Evolutionary conservation across 2,888 invertebrate species (phyloP).

Genomic region (Notocelia uddmanniana): DNA sequence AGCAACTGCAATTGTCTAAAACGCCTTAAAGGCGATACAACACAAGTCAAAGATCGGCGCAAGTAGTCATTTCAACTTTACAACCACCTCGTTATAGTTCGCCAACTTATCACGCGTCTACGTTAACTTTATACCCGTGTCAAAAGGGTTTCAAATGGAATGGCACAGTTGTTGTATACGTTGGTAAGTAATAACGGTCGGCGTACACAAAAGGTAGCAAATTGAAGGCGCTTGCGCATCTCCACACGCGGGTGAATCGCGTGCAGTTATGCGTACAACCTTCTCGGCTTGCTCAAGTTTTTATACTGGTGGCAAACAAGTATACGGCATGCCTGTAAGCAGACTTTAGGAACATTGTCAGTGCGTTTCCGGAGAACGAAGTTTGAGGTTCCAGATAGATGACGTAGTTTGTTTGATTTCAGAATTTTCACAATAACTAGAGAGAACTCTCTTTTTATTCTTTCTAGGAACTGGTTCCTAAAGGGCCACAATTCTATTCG

Average conservation of each 20-base stretch:
- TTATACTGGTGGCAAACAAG: too few relatives aligned
- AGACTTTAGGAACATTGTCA: too few relatives aligned
- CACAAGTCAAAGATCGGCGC: slow-evolving; percentile 55
- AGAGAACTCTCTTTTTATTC: too few relatives aligned
- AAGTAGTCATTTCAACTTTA: slow-evolving; percentile 62
- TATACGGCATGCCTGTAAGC: too few relatives aligned
- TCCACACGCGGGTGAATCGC: slow-evolving; percentile 24
- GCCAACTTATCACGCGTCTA: slow-evolving; percentile 46
- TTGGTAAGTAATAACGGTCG: slow-evolving; percentile 52
- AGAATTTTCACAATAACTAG: too few relatives aligned
- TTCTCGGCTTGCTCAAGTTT: neutral
- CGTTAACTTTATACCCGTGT: slow-evolving; percentile 39
- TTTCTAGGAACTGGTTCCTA: too few relatives aligned
- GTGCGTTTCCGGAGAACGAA: too few relatives aligned
- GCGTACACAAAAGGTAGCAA: slow-evolving; percentile 50
- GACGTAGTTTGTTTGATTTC: too few relatives aligned
- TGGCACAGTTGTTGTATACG: slow-evolving; percentile 34
- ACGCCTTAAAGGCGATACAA: slow-evolving; percentile 23
- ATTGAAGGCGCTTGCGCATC: slow-evolving; percentile 43
- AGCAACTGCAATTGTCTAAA: too few relatives aligned
- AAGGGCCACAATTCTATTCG: too few relatives aligned
- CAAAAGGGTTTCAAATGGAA: neutral
- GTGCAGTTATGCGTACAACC: slow-evolving; percentile 10
- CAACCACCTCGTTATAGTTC: slow-evolving; percentile 57
- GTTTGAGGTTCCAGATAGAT: too few relatives aligned